Conservation (phyloP, 1,140 invertebrate species). For the Leptonema lineaticorne region DNA sequence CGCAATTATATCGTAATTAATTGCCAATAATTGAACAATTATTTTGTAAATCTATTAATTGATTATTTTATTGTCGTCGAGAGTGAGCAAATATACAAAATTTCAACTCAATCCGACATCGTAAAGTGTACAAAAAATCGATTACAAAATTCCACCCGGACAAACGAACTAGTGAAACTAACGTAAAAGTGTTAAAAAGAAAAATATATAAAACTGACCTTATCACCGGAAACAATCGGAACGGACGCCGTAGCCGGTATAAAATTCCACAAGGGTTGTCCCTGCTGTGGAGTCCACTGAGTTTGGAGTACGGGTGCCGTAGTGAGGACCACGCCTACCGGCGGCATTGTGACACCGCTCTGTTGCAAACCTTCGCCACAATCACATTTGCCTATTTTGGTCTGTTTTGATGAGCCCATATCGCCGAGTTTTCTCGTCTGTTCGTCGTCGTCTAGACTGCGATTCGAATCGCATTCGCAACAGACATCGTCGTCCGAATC, state of each 20-base stretch:
- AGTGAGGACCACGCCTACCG: constrained; percentile 11
- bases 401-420: constrained; percentile 6
- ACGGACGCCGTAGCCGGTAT: neutral
- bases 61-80: too few species aligned
- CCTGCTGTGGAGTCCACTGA: constrained; percentile 15
- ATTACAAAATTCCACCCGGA: too few species aligned
- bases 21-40: too few species aligned
- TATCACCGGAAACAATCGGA: constrained; percentile 2
- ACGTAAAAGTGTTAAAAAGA: neutral
- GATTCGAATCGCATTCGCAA: neutral
- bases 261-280: constrained; percentile 23
- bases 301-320: constrained; percentile 11
- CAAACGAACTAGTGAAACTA: too few species aligned
- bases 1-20: too few species aligned
- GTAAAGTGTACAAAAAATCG: too few species aligned
- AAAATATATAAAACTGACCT: constrained; percentile 3
- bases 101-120: too few species aligned
- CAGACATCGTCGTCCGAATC: neutral
- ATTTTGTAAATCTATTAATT: too few species aligned
- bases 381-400: constrained; percentile 12
- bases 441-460: neutral
- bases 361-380: constrained; percentile 4
- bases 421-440: neutral
- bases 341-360: neutral
- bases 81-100: too few species aligned